Base-by-base conservation (phyloP, 2,797 vertebrate species). In the Phoxinus dragarum region DNA sequence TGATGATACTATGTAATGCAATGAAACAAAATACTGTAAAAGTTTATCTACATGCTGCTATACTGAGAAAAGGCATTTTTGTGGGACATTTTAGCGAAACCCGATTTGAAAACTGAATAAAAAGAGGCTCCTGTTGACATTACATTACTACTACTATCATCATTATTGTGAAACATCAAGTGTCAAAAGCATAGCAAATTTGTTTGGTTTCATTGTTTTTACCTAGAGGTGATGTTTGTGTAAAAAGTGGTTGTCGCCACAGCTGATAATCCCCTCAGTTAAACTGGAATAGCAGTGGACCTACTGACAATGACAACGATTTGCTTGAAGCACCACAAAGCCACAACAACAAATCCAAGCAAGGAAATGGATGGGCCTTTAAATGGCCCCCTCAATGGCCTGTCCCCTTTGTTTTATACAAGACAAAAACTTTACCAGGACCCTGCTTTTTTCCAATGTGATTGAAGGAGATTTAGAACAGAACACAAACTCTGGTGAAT, bases 221-320 rank as follows among this genome's bases (percentile, higher is more conserved):
- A 92, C 90, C 89, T 92, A 91, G 92, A 88, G 86, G 90, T 91
- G 89, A 92, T 91, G 90, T 93, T 93, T 91, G 90, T 88, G 91
- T 91, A 88, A 90, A 90, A 91, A 84, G 83, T 88, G 78, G 80
- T 85, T 83, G 80, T 87, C 80, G 78, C 87, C 87, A 82, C 78
- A 87, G 90, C 86, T 88, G 89, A 90, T 69, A 83, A 85, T 89
- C 86, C 88, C 74, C 59, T 73, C 44, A 71, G 85, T 87, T 34
- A 73, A 74, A 72, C 36, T 74, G 81, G 40, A 71, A 81, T 27
- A 73, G 47, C 85, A 84, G 80, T 86, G 66, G 84, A 81, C 42
- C 56, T 59, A 80, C 77, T 86, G 79, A 76, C 78, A 69, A 61
- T 74, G 73, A 82, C 77, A 56, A 68, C 16, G 3, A 44, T 73